Base-by-base conservation (phyloP, 2,113 vertebrate species). In the Scartelaos histophorus region DNA sequence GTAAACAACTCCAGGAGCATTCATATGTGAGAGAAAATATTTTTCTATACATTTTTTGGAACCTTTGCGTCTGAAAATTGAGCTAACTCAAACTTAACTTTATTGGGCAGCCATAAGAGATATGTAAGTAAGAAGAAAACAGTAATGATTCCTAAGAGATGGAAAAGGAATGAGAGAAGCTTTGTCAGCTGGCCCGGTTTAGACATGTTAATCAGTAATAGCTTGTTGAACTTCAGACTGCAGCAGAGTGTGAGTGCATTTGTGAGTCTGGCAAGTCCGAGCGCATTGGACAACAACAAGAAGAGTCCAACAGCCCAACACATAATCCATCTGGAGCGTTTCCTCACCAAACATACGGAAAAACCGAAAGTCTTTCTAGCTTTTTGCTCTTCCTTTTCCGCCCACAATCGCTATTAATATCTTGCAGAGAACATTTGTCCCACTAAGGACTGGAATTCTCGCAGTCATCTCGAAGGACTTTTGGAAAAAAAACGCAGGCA, bases 381-480 rank as follows among this genome's bases (percentile, higher is more conserved):
- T 85, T 86, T 78, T 46, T 80, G 71, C 61, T 87, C 51, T 65
- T 24, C 60, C 29, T 73, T 87, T 90, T 85, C 86, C 80, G 10
- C 87, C 87, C 86, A 89, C 85, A 87, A 85, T 69, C 77, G 85
- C 85, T 92, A 90, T 92, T 91, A 91, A 92, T 92, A 90, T 86
- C 84, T 74, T 38, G 17, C 75, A 77, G 71, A 73, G 79, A 89
- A 80, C 87, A 74, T 91, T 89, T 90, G 88, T 84, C 91, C 84
- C 83, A 81, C 85, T 91, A 89, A 92, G 91, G 90, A 83, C 83
- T 86, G 85, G 86, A 89, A 91, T 90, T 88, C 86, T 74, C 76
- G 72, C 64, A 85, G 82, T 82, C 83, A 77, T 85, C 82, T 74
- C 74, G 19, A 64, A 82, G 69, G 81, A 87, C 82, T 82, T 83